These are phyloP conservation scores for Diachasma alloeum DNA, from an alignment of 1,140 invertebrate genomes.

Conservation along the genomic window DNA sequence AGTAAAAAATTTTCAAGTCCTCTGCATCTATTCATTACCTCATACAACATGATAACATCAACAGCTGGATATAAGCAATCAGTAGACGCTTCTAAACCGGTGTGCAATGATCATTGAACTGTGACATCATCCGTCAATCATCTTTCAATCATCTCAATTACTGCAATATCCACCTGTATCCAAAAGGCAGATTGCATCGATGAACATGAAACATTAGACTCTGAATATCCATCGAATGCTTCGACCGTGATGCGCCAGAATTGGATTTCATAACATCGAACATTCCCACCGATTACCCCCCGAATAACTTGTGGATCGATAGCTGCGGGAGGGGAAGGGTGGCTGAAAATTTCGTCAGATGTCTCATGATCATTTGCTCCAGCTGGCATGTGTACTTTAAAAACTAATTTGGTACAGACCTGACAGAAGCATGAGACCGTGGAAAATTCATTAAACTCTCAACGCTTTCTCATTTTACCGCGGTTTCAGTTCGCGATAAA, in stretches of 20 bases:
- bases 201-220: no score
- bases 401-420: slow-evolving; percentile 28
- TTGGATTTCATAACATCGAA: not conserved
- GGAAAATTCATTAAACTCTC: slow-evolving; percentile 25
- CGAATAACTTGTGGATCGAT: not conserved
- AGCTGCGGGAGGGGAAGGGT: not conserved
- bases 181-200: no score
- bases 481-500: no score
- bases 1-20: no score
- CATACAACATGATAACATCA: no score
- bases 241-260: not conserved
- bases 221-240: not conserved
- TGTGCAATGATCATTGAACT: no score
- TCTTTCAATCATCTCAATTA: no score
- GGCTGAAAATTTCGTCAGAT: slow-evolving; percentile 4
- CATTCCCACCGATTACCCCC: not conserved
- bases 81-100: no score
- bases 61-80: no score
- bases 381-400: slow-evolving; percentile 27
- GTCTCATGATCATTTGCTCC: slow-evolving; percentile 2
- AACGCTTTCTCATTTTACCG: not conserved
- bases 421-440: not conserved
- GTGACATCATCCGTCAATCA: no score
- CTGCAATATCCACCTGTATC: no score
- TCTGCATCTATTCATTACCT: no score